Evolutionary conservation across 2,113 vertebrate species (phyloP).

Genomic region (Monarcha castaneiventris): DNA sequence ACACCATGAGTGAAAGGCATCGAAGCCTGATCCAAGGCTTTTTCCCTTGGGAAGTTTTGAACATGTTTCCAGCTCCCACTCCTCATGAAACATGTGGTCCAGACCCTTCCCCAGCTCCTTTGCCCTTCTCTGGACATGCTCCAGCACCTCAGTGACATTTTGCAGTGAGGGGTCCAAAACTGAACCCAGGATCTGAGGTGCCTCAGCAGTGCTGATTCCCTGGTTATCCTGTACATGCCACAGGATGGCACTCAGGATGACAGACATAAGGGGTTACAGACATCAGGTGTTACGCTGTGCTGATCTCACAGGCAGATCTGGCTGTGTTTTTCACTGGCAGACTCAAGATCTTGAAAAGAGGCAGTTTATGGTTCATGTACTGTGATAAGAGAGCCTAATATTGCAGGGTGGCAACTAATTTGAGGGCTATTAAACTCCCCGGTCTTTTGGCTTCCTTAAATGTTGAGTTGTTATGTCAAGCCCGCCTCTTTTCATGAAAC

Average conservation of each 20-base stretch:
- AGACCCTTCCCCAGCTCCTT: not conserved
- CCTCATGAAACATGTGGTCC: not conserved
- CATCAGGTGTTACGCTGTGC: not conserved
- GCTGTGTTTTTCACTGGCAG: not conserved
- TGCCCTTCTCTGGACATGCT: not conserved
- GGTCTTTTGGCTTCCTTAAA: not conserved
- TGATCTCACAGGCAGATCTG: not conserved
- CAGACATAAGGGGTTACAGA: not conserved
- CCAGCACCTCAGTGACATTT: not conserved
- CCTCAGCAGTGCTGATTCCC: not conserved
- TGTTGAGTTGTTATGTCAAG: not conserved
- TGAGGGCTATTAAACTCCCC: not conserved
- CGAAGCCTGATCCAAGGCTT: not conserved
- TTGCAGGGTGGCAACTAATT: not conserved
- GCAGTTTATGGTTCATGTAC: not conserved
- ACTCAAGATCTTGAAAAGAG: not conserved
- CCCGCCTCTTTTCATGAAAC: not conserved
- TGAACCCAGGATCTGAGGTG: not conserved
- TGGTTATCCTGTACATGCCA: not conserved
- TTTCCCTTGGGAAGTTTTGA: not conserved
- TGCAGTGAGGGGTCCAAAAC: not conserved
- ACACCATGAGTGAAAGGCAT: accelerated
- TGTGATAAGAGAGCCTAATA: not conserved
- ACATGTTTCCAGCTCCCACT: not conserved
- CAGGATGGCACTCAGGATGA: not conserved